Conservation (phyloP, 2,888 invertebrate genomes). For the Ischnus inquisitorius region DNA sequence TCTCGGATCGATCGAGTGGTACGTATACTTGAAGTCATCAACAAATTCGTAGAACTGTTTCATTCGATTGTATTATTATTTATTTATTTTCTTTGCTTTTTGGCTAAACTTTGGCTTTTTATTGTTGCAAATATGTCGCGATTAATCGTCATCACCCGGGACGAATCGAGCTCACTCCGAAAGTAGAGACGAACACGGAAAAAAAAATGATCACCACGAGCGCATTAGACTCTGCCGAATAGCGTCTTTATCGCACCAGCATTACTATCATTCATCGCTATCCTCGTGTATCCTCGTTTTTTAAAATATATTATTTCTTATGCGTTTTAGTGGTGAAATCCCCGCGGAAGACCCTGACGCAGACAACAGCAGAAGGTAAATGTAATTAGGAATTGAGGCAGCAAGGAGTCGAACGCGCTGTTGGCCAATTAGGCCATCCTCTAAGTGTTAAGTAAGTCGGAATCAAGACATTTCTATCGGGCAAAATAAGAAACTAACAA, state of each 20-base stretch:
- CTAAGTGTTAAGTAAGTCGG: constrained; percentile 86
- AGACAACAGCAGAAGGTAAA: constrained; percentile 86
- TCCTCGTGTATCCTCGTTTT: constrained; percentile 45
- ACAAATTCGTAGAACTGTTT: constrained; percentile 72
- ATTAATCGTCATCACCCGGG: constrained; percentile 60
- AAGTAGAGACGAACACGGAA: background rate
- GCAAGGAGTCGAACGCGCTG: constrained; percentile 84
- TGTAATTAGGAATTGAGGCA: constrained; percentile 86
- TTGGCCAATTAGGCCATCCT: constrained; percentile 85
- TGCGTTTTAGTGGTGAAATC: constrained; percentile 86
- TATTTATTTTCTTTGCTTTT: constrained; percentile 76
- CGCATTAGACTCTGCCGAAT: constrained; percentile 59
- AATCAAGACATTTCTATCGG: constrained; percentile 81
- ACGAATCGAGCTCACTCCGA: constrained; percentile 11
- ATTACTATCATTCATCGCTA: constrained; percentile 60
- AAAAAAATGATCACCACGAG: constrained; percentile 33
- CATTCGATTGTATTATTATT: constrained; percentile 32
- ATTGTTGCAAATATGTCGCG: constrained; percentile 47
- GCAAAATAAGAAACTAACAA: constrained; percentile 68
- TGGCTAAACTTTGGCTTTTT: constrained; percentile 77
- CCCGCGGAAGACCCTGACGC: constrained; percentile 86
- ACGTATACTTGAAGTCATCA: constrained; percentile 79
- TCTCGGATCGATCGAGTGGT: constrained; percentile 86
- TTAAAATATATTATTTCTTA: constrained; percentile 79
- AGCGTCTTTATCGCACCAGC: constrained; percentile 60